Percentiles rank a stretch among this genome's conserved stretches.
Evolutionary conservation across 2,888 invertebrate species (phyloP).

Genomic region (Chymomyza fuscimana): DNA sequence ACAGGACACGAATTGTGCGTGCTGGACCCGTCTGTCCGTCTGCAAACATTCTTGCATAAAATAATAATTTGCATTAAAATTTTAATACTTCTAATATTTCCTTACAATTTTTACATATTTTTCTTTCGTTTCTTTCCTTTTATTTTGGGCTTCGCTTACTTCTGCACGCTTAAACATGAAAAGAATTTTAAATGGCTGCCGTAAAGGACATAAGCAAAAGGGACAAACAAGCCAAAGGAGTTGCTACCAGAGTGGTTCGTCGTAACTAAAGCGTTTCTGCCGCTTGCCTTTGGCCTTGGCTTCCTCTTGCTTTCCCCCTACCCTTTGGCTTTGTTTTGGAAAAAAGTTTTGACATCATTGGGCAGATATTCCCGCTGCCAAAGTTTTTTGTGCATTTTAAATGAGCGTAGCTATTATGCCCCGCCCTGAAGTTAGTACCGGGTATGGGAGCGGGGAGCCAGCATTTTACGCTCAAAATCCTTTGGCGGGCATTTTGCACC

Average conservation of each 20-base stretch:
- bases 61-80: slow-evolving; percentile 74
- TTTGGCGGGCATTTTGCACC: slow-evolving; percentile 54
- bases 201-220: neutral
- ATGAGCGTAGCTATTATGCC: slow-evolving; percentile 40
- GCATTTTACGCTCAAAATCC: slow-evolving; percentile 47
- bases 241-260: slow-evolving; percentile 22
- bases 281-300: slow-evolving; percentile 6
- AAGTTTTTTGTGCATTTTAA: slow-evolving; percentile 58
- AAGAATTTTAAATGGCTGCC: slow-evolving; percentile 61
- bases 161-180: slow-evolving; percentile 69
- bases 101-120: slow-evolving; percentile 46
- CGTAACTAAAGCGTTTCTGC: neutral
- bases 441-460: neutral
- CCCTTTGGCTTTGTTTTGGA: slow-evolving; percentile 41
- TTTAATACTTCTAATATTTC: slow-evolving; percentile 71
- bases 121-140: slow-evolving; percentile 22
- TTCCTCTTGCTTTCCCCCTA: neutral
- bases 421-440: neutral
- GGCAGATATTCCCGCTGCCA: slow-evolving; percentile 15
- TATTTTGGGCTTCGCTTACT: slow-evolving; percentile 28
- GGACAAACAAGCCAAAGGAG: slow-evolving; percentile 36
- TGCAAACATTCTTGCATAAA: slow-evolving; percentile 66
- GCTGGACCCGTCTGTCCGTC: neutral
- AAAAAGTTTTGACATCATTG: slow-evolving; percentile 53
- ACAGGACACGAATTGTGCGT: neutral